Conservation (phyloP, 2,888 invertebrate species). For the Pachycephus smyrnensis region DNA sequence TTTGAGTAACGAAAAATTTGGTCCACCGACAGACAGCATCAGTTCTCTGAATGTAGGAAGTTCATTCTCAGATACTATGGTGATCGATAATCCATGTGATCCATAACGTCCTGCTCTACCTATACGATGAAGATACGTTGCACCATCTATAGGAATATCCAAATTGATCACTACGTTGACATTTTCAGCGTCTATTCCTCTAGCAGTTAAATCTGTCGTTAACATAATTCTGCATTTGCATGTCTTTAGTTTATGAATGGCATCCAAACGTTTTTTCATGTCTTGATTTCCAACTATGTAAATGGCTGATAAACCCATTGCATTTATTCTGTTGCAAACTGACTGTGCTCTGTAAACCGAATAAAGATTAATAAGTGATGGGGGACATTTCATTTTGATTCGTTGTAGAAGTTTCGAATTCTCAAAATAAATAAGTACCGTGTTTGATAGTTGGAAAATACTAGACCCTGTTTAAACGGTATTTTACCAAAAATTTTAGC, state of each 20-base stretch:
- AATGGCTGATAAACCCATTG: constrained; percentile 81
- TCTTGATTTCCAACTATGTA: constrained; percentile 84
- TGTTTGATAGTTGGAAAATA: constrained; percentile 91
- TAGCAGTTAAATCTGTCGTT: constrained; percentile 90
- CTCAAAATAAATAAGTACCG: constrained; percentile 64
- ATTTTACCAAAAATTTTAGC: constrained; percentile 77
- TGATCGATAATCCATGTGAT: constrained; percentile 83
- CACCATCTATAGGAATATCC: constrained; percentile 83
- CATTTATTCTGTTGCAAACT: constrained; percentile 77
- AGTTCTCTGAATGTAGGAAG: constrained; percentile 71
- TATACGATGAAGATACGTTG: constrained; percentile 93
- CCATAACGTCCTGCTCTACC: constrained; percentile 97
- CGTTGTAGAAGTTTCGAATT: neutral
- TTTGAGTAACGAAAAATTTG: constrained; percentile 68
- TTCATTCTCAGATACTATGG: constrained; percentile 79
- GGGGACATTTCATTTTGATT: neutral
- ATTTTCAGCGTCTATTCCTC: constrained; percentile 95
- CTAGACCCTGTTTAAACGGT: constrained; percentile 89
- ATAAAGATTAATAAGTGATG: constrained; percentile 11
- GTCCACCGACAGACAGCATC: constrained; percentile 71
- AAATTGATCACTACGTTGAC: constrained; percentile 94
- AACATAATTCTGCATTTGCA: constrained; percentile 88
- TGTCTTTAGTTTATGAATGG: constrained; percentile 81
- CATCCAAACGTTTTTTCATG: constrained; percentile 81
- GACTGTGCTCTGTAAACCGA: constrained; percentile 77